Conservation (phyloP, 2,888 invertebrate species). For the Hirtodrosophila trivittata region DNA sequence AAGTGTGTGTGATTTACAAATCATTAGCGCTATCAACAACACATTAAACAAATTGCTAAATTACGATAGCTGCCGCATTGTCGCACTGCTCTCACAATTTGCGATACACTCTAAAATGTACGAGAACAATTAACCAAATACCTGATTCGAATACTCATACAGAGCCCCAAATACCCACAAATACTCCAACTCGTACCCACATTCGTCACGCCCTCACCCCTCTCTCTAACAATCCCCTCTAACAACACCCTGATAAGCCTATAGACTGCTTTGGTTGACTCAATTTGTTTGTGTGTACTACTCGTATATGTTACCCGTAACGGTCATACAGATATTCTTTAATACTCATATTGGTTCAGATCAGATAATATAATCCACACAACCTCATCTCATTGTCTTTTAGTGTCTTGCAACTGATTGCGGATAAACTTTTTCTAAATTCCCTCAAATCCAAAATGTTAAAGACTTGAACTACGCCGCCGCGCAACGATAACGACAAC, state of each 20-base stretch:
- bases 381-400: not conserved
- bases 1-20: slow-evolving; percentile 74
- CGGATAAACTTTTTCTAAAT: slow-evolving; percentile 11
- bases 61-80: slow-evolving; percentile 59
- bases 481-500: slow-evolving; percentile 17
- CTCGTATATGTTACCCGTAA: too few relatives aligned
- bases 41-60: slow-evolving; percentile 79
- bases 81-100: slow-evolving; percentile 35
- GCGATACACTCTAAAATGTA: slow-evolving; percentile 27
- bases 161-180: slow-evolving; percentile 29
- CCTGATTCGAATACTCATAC: slow-evolving; percentile 17
- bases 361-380: too few relatives aligned
- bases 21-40: slow-evolving; percentile 73
- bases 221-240: slow-evolving; percentile 5
- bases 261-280: slow-evolving; percentile 7
- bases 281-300: slow-evolving; percentile 28
- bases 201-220: slow-evolving; percentile 25
- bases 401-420: slow-evolving; percentile 17
- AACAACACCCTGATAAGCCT: slow-evolving; percentile 33
- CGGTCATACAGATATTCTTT: too few relatives aligned
- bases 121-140: slow-evolving; percentile 11
- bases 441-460: slow-evolving; percentile 41
- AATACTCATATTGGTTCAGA: too few relatives aligned
- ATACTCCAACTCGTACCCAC: slow-evolving; percentile 7
- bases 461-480: slow-evolving; percentile 30